A percentile compares a stretch with the other conserved stretches of the same genome.
phyloP scores from a whole-genome alignment of 2,797 vertebrate species.

The Dipus sagitta region DNA sequence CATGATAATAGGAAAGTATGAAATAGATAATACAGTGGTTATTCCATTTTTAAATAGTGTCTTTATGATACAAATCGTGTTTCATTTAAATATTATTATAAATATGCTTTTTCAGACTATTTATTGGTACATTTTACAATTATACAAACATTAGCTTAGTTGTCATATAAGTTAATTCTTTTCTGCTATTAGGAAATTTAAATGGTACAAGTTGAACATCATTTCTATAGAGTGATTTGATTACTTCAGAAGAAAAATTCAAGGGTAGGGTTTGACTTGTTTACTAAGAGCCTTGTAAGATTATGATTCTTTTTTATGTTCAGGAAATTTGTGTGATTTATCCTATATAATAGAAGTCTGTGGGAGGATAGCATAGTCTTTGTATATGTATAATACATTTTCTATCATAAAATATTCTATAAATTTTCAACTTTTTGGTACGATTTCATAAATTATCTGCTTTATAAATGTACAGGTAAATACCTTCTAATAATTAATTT shows the following conservation, averaged over 20 bases:
- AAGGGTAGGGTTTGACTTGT: slow-evolving; percentile 35
- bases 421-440: slow-evolving; percentile 22
- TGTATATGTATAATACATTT: not conserved
- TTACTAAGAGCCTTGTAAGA: not conserved
- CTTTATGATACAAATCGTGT: slow-evolving; percentile 34
- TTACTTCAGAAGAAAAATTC: slow-evolving; percentile 49
- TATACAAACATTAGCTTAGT: not conserved
- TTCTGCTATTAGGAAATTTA: slow-evolving; percentile 23
- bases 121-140: slow-evolving; percentile 20
- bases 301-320: slow-evolving; percentile 56
- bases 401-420: not conserved
- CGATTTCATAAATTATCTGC: slow-evolving; percentile 27
- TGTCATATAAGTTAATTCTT: slow-evolving; percentile 50
- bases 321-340: slow-evolving; percentile 39
- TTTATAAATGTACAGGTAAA: slow-evolving; percentile 25
- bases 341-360: slow-evolving; percentile 2
- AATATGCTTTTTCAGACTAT: slow-evolving; percentile 50
- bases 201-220: slow-evolving; percentile 12
- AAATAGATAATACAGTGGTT: slow-evolving; percentile 15
- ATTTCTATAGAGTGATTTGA: slow-evolving; percentile 46
- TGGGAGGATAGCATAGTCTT: slow-evolving; percentile 8
- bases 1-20: not conserved
- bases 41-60: slow-evolving; percentile 24
- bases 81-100: slow-evolving; percentile 57
- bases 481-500: slow-evolving; percentile 8